Percentiles rank a stretch among this genome's conserved stretches.
phyloP scores from a whole-genome alignment of 2,113 vertebrate genomes.

The Seriola aureovittata region DNA sequence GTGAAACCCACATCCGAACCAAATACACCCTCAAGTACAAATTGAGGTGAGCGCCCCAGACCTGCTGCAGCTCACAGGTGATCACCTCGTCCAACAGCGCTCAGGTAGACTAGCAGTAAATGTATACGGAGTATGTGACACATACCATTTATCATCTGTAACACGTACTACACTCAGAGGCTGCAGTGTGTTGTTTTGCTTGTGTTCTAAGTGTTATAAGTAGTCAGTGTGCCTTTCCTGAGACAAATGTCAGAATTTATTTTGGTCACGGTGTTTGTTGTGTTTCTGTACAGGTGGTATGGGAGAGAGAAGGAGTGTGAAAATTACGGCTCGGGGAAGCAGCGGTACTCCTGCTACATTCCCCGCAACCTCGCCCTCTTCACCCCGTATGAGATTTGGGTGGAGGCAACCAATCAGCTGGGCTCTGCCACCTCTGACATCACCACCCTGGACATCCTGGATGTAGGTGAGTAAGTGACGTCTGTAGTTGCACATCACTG shows the following conservation, averaged over 20 bases:
- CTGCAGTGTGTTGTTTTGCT: slow-evolving; percentile 4
- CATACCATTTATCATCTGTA: neutral
- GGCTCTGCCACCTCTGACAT: slow-evolving; percentile 91
- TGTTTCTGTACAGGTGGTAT: slow-evolving; percentile 89
- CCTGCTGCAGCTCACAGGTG: slow-evolving; percentile 54
- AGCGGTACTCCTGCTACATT: slow-evolving; percentile 91
- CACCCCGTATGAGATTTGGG: slow-evolving; percentile 96
- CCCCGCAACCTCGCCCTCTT: slow-evolving; percentile 94
- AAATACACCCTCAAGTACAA: slow-evolving; percentile 97
- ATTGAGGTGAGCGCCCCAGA: slow-evolving; percentile 86
- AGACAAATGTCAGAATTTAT: neutral
- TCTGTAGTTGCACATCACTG: neutral
- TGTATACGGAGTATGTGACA: neutral
- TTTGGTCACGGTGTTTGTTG: neutral
- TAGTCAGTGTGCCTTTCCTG: neutral
- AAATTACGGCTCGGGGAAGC: slow-evolving; percentile 86
- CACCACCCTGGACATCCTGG: slow-evolving; percentile 92
- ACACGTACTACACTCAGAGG: neutral
- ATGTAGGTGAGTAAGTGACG: slow-evolving; percentile 89
- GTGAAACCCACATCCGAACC: slow-evolving; percentile 92
- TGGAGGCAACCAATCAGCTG: slow-evolving; percentile 92
- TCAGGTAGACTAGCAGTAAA: slow-evolving; percentile 42
- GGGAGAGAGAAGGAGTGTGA: slow-evolving; percentile 92
- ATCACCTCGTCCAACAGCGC: slow-evolving; percentile 33
- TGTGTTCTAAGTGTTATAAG: neutral